Conservation (phyloP, 2,113 vertebrate species). For the Syngnathus typhle region DNA sequence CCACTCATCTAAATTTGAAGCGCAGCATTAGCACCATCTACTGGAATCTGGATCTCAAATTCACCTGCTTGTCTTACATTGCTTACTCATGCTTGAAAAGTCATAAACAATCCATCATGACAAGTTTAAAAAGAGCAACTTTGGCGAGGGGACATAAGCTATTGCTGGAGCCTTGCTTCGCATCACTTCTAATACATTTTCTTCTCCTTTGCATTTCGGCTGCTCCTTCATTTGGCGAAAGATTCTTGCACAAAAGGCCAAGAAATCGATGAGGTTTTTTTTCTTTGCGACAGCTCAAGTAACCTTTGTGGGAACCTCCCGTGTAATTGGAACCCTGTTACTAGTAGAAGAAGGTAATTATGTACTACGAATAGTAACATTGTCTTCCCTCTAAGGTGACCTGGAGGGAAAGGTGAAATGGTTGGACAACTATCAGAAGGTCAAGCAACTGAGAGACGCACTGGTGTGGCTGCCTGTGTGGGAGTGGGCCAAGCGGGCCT, state of each 20-base stretch:
- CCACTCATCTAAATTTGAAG: too few species aligned
- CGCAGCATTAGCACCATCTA: too few species aligned
- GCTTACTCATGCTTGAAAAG: too few species aligned
- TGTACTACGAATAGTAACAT: not conserved
- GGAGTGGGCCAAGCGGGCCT: slow-evolving; percentile 83
- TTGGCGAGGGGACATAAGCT: too few species aligned
- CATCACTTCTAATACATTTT: too few species aligned
- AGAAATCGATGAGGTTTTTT: not conserved
- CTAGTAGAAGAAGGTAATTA: not conserved
- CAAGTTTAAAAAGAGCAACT: too few species aligned
- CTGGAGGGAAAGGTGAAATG: slow-evolving; percentile 93
- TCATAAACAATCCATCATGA: too few species aligned
- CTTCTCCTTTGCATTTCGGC: too few species aligned
- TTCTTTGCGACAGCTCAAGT: not conserved
- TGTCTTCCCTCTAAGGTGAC: slow-evolving; percentile 67
- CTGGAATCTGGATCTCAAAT: too few species aligned
- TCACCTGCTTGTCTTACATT: too few species aligned
- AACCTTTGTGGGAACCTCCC: not conserved
- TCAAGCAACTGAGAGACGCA: slow-evolving; percentile 80
- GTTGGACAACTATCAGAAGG: slow-evolving; percentile 89
- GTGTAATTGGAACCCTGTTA: not conserved
- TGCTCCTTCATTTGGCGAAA: too few species aligned
- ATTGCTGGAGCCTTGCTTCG: too few species aligned
- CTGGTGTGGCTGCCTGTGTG: slow-evolving; percentile 87
- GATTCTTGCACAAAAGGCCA: not conserved